Evolutionary conservation across 2,888 invertebrate genomes (phyloP).

Genomic region (Cataglyphis albicans): DNA sequence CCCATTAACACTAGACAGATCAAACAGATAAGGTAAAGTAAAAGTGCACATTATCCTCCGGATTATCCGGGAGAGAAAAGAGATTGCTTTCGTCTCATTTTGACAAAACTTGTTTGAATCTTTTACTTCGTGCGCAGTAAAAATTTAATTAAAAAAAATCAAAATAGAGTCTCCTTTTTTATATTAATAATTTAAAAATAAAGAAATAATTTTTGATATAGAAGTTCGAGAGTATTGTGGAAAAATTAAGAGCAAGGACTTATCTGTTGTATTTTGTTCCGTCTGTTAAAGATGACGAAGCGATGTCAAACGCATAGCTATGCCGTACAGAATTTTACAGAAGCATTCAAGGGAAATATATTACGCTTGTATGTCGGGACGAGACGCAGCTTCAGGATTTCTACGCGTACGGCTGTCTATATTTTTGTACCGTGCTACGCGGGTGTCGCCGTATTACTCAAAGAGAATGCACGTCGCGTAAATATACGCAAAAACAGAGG

Average conservation of each 20-base stretch:
- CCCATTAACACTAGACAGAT: slow-evolving; percentile 40
- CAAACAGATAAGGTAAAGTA: not conserved
- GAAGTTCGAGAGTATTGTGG: not conserved
- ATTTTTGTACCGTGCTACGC: slow-evolving; percentile 16
- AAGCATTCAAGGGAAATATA: slow-evolving; percentile 24
- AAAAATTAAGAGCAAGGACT: not conserved
- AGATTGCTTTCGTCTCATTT: not conserved
- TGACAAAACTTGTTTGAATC: not conserved
- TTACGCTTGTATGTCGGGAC: slow-evolving; percentile 11
- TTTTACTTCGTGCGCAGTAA: not conserved
- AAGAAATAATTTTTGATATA: not conserved
- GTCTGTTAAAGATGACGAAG: not conserved
- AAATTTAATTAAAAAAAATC: not conserved
- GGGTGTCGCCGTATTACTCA: slow-evolving; percentile 45
- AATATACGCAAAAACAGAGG: slow-evolving; percentile 42
- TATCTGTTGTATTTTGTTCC: not conserved
- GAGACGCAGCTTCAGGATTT: slow-evolving; percentile 30
- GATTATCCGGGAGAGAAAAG: not conserved
- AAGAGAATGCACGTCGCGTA: slow-evolving; percentile 50
- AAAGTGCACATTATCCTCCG: not conserved
- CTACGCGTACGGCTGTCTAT: slow-evolving; percentile 13
- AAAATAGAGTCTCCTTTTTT: not conserved
- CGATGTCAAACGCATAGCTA: not conserved
- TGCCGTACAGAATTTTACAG: not conserved
- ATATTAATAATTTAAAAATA: not conserved